Percentiles rank a stretch among this genome's conserved stretches.
Evolutionary conservation across 1,140 invertebrate species (phyloP).

Genomic region (Charaxes varanes): DNA sequence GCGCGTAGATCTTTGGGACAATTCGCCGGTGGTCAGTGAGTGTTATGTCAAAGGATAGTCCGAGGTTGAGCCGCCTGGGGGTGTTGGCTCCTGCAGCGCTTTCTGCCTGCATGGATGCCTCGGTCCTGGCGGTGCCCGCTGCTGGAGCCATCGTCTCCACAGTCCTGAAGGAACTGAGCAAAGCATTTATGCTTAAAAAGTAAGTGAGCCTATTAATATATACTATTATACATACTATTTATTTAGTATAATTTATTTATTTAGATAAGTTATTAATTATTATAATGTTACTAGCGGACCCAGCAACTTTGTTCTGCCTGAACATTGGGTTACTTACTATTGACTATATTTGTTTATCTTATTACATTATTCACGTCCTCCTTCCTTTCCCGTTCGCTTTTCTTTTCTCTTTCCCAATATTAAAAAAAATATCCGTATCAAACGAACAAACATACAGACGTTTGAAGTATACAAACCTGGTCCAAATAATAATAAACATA

Average conservation of each 20-base stretch:
- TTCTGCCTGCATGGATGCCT: conserved; percentile 66
- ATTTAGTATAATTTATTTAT: background rate
- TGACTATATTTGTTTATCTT: no score
- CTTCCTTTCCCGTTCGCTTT: no score
- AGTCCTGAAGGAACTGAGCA: conserved; percentile 68
- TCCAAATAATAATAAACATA: no score
- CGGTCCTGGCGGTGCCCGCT: conserved; percentile 74
- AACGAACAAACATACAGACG: no score
- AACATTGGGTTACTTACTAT: no score
- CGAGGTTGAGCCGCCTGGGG: conserved; percentile 48
- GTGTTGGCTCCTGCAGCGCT: conserved; percentile 59
- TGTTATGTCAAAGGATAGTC: conserved; percentile 51
- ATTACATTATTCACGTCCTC: no score
- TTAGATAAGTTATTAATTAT: background rate
- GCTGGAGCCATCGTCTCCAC: conserved; percentile 76
- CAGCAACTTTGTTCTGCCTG: no score
- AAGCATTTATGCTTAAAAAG: conserved; percentile 68
- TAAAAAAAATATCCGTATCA: no score
- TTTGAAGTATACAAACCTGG: no score
- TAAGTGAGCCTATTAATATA: conserved; percentile 25
- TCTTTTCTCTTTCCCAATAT: no score
- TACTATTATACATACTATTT: background rate
- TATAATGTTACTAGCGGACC: no score
- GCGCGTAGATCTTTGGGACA: conserved; percentile 24
- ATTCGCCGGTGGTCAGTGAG: conserved; percentile 5